These are phyloP conservation scores for Paedocypris sp. DNA, from an alignment of 2,113 vertebrate species.

Conservation along the genomic window DNA sequence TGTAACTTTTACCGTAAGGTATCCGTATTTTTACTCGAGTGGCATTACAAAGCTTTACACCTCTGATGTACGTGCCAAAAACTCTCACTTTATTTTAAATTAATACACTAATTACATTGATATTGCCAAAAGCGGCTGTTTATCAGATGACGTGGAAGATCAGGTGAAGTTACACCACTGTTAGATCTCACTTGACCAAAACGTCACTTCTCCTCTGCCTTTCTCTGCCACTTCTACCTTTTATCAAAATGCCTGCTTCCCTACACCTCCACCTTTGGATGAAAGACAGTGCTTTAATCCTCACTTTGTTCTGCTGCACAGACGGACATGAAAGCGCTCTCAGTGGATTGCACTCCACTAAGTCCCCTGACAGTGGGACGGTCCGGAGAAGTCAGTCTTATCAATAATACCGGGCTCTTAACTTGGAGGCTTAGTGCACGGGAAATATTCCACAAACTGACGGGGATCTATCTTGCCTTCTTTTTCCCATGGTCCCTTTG, in stretches of 20 bases:
- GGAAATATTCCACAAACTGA: conserved; percentile 76
- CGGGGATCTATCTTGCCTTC: conserved; percentile 62
- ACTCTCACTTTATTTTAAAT: no score
- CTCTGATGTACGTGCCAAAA: no score
- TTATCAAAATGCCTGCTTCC: conserved; percentile 11
- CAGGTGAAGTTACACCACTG: no score
- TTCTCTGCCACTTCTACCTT: not conserved
- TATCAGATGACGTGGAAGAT: no score
- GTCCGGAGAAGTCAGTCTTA: conserved; percentile 60
- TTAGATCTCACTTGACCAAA: conserved; percentile 25
- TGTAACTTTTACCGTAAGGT: no score
- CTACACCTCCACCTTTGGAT: conserved; percentile 48
- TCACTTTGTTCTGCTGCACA: conserved; percentile 71
- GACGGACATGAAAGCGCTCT: conserved; percentile 73
- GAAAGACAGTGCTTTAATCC: conserved; percentile 62
- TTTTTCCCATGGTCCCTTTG: conserved; percentile 56
- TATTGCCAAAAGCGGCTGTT: no score
- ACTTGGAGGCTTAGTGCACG: conserved; percentile 68
- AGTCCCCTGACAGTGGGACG: conserved; percentile 50
- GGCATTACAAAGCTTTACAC: no score
- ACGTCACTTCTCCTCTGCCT: conserved; percentile 45
- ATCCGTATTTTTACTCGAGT: no score
- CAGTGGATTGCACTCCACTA: conserved; percentile 60
- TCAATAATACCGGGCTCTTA: conserved; percentile 75
- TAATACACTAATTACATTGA: no score